Percentiles rank a stretch among this genome's conserved stretches.
Conservation (phyloP, 1,140 invertebrate genomes). For the Ctenoplectra terminalis region DNA sequence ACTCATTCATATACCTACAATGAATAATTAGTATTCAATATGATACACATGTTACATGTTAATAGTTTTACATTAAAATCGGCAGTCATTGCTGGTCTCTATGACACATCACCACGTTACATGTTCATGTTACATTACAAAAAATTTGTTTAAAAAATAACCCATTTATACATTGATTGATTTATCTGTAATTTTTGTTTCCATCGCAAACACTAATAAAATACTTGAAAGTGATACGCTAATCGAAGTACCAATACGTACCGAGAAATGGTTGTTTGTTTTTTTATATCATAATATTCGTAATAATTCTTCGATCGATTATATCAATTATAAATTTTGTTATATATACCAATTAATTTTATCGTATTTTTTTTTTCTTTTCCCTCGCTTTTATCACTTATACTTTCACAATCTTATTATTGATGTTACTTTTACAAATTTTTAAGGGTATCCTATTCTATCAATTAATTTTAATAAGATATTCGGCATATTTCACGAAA, state of each 20-base stretch:
- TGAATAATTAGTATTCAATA: constrained; percentile 72
- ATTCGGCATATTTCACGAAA: constrained; percentile 40
- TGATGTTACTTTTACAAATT: constrained; percentile 57
- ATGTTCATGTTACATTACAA: constrained; percentile 53
- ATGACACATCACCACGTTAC: constrained; percentile 63
- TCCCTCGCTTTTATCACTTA: not conserved
- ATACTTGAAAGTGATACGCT: not conserved
- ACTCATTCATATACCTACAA: constrained; percentile 68
- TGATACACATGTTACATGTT: constrained; percentile 71
- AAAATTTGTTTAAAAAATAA: not conserved
- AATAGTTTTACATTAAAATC: constrained; percentile 71
- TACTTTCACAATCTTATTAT: constrained; percentile 27
- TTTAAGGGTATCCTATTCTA: constrained; percentile 61
- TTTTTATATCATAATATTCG: not conserved
- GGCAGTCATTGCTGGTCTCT: constrained; percentile 74
- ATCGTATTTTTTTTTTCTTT: not conserved
- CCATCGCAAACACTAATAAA: not conserved
- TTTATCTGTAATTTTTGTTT: not conserved
- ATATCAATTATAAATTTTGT: constrained; percentile 43
- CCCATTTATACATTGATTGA: not conserved
- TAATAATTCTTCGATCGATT: constrained; percentile 22
- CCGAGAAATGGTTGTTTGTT: not conserved
- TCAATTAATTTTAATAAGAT: constrained; percentile 60
- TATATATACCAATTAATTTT: constrained; percentile 29
- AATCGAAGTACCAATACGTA: not conserved